Base-by-base conservation (phyloP, 2,113 vertebrate species). In the Ibidorhyncha struthersii region DNA sequence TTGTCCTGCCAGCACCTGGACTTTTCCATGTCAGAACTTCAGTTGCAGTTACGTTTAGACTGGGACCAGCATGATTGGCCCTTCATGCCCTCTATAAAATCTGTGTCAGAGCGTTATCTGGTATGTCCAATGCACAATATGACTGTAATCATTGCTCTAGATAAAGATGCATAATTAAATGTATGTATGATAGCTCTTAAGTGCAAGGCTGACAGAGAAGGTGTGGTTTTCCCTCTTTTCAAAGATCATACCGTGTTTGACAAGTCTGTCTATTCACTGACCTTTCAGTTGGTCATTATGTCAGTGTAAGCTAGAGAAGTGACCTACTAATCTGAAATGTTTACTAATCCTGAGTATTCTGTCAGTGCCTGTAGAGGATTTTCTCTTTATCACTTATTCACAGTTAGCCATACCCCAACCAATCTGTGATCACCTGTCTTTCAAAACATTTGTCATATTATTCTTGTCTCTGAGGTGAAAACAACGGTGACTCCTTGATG, bases 51-150 rank as follows among this genome's bases (percentile, higher is more conserved):
- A 93, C 99, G 97, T 99, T 99, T 99, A 98, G 98, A 99, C 98
- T 98, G 98, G 98, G 98, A 99, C 98, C 99, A 98, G 99, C 97
- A 98, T 98, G 98, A 98, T 80, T 99, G 98, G 98, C 98, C 98
- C 98, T 98, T 98, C 98, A 98, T 96, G 97, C 98, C 98, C 93
- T 99, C 98, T 98, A 81, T 99, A 97, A 99, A 99, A 98, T 99
- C 98, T 98, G 98, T 99, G 97, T 98, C 97, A 97, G 93, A 98
- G 88, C 98, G 88, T 97, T 99, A 99, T 80, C 98, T 98, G 99
- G 99, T 99, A 99, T 98, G 99, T 99, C 97, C 82, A 95, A 95
- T 86, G 43, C 86, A 84, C 78, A 93, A 66, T 89, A 69, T 87
- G 29, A 62, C 72, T 90, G 43, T 88, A 73, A 58, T 90, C 36